Percentiles rank a stretch among this genome's conserved stretches.
Evolutionary conservation across 1,140 invertebrate species (phyloP).

Genomic region (Stegodyphus dumicola): DNA sequence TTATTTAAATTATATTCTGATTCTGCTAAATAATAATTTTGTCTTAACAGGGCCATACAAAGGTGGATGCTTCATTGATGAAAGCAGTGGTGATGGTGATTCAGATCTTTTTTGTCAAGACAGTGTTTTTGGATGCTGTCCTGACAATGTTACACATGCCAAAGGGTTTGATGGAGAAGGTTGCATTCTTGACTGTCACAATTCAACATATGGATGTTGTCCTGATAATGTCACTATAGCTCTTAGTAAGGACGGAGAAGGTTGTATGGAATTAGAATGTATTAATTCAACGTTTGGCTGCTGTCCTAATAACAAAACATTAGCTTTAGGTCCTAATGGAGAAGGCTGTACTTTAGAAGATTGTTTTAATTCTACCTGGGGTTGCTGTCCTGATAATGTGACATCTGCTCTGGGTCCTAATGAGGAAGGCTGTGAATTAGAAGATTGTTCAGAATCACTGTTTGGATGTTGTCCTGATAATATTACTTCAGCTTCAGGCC

Average conservation of each 20-base stretch:
- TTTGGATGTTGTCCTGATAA: slow-evolving; percentile 89
- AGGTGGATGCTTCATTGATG: slow-evolving; percentile 1
- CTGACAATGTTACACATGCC: slow-evolving; percentile 81
- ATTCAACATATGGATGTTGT: slow-evolving; percentile 78
- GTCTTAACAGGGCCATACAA: slow-evolving; percentile 14
- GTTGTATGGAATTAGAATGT: slow-evolving; percentile 79
- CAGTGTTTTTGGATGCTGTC: slow-evolving; percentile 86
- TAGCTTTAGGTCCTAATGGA: slow-evolving; percentile 80
- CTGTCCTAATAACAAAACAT: slow-evolving; percentile 67
- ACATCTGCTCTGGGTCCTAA: slow-evolving; percentile 82
- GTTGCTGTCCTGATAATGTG: slow-evolving; percentile 84
- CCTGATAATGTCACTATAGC: slow-evolving; percentile 85
- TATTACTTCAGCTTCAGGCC: slow-evolving; percentile 76
- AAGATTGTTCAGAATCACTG: slow-evolving; percentile 69
- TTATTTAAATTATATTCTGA: no score
- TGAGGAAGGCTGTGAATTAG: slow-evolving; percentile 74
- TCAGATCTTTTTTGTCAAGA: slow-evolving; percentile 74
- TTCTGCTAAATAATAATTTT: no score
- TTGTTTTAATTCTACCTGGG: slow-evolving; percentile 83
- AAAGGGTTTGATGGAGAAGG: slow-evolving; percentile 65
- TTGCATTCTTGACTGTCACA: slow-evolving; percentile 69
- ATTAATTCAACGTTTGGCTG: slow-evolving; percentile 83
- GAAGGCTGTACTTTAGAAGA: slow-evolving; percentile 89
- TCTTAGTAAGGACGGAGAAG: slow-evolving; percentile 84
- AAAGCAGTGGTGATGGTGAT: slow-evolving; percentile 36